These are phyloP conservation scores for Tringa solitaria DNA, from an alignment of 2,113 vertebrate genomes.

Conservation along the genomic window DNA sequence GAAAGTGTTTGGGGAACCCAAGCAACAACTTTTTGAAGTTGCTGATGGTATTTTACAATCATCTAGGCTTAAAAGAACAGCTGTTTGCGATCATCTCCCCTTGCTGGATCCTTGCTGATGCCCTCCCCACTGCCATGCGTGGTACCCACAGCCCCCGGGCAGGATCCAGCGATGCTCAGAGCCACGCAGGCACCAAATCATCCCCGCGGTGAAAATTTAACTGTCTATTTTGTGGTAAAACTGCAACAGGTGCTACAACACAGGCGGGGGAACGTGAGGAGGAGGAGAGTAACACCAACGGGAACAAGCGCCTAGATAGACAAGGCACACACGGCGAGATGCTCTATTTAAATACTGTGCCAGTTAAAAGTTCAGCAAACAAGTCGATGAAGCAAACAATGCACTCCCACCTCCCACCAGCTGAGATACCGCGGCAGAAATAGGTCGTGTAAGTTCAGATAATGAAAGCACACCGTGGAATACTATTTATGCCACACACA, in stretches of 20 bases:
- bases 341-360: background rate
- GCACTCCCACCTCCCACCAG: background rate
- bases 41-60: background rate
- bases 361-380: background rate
- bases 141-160: accelerated
- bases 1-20: background rate
- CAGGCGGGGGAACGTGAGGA: background rate
- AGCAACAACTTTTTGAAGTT: background rate
- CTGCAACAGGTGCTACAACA: background rate
- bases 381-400: background rate
- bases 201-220: background rate
- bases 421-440: background rate
- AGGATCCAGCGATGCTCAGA: background rate
- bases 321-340: background rate
- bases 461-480: accelerated
- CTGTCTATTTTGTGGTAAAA: background rate
- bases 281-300: background rate
- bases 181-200: background rate
- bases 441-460: background rate
- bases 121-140: accelerated
- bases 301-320: background rate
- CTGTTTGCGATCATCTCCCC: accelerated
- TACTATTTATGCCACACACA: background rate
- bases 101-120: accelerated
- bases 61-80: background rate